Evolutionary conservation across 2,113 vertebrate species (phyloP), one percentile per base, ranked within the genome.

Genomic region (Uria lomvia): DNA sequence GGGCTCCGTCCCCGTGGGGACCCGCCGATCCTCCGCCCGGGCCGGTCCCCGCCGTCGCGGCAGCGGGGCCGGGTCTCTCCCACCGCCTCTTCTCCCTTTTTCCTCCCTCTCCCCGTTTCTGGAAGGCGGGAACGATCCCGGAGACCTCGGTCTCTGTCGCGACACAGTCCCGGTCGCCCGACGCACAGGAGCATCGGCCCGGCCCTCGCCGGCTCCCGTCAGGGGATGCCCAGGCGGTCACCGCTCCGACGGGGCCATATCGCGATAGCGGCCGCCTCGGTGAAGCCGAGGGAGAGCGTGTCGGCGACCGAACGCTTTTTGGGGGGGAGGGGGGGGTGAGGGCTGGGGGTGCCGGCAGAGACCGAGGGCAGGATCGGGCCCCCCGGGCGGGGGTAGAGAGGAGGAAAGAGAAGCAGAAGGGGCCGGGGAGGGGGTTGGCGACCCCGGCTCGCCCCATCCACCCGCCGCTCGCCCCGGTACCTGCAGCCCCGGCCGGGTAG

Each of bases 401-500:
- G 42, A 22, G 27, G 23, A 21, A 66, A 71, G 62, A 66, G 63
- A 79, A 78, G 75, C 53, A 43, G 80, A 42, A 66, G 60, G 26
- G 40, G 34, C 8, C n/a, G 43, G 36, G 77, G 42, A 30, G 52
- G 45, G 67, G 40, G 42, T 52, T 20, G 50, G 52, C 43, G 26
- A 43, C 38, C 72, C 49, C 43, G 38, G 40, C 5, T 19, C 32
- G 55, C 72, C 77, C 60, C 55, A 15, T 9, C 58, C 70, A 3
- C 88, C 87, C 80, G 45, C 87, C n/a, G n/a, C 63, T 47, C 53
- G 15, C 86, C 90, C 79, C 26, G 71, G 89, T 98, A 98, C 98
- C 98, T 98, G 97, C 97, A 72, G 91, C 95, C 43, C 94, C 93
- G 91, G 62, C 97, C n/a, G 98, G 98, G 94, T 98, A 98, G 97